Base-by-base conservation (phyloP, 2,888 invertebrate genomes). In the Creontiades dilutus region DNA sequence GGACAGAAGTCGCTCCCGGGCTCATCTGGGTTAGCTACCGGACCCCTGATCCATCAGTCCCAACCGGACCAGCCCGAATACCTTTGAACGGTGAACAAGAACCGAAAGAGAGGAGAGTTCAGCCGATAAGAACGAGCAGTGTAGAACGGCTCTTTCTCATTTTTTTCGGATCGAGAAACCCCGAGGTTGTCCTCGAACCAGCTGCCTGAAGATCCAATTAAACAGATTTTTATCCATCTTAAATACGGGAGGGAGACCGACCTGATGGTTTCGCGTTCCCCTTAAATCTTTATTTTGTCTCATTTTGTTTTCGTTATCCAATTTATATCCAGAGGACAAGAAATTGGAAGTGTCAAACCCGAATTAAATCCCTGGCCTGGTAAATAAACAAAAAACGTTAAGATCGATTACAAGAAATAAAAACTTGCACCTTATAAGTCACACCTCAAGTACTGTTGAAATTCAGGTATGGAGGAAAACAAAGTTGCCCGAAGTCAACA, bases 141-240 rank as follows among this genome's bases (percentile, higher is more conserved):
- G 23, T 19, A 68, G 68, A 68, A 68, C 68, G 27, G 68, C 68
- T 68, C 68, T 23, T 68, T 68, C 68, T 68, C 19, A 68, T 68
- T 68, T 68, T 68, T 68, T 68, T 68, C 68, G 68, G 57, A 57
- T 23, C 68, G 68, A 68, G 68, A 68, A 68, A 68, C 23, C 68
- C 68, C 68, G 68, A 27, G 68, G 68, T 68, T 68, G 68, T 68
- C 68, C 68, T 68, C 68, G 68, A 68, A 68, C 68, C 68, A 68
- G 68, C 68, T 23, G 68, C 68, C 68, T 68, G 68, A 68, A 68
- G 68, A 68, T 68, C 68, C 68, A 68, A 68, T 68, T 68, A 68
- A 68, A 68, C 68, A 68, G 68, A 68, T 68, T 68, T 68, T 68
- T 68, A 68, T 68, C 68, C 68, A 23, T 23, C 68, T 23, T 23